Evolutionary conservation across 1,140 invertebrate species (phyloP).

Genomic region (Trichonephila clavipes): DNA sequence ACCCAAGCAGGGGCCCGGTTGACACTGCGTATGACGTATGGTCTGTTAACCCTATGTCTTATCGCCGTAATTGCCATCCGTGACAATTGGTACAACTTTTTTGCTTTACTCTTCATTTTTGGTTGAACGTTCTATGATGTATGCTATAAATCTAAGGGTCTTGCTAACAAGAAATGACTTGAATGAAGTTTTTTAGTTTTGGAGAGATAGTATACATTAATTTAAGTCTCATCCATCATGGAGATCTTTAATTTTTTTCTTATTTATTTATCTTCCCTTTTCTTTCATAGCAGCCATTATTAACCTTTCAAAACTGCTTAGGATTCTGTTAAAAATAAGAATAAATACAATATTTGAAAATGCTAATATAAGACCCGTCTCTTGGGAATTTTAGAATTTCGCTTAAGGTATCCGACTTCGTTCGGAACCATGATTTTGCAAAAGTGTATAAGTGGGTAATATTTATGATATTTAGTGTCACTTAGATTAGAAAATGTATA

Average conservation of each 20-base stretch:
- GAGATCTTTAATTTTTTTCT: not conserved
- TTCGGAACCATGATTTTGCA: too few relatives aligned
- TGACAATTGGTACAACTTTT: slow-evolving; percentile 70
- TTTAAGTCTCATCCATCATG: not conserved
- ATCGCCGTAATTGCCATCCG: slow-evolving; percentile 66
- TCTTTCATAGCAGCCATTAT: not conserved
- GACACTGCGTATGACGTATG: slow-evolving; percentile 69
- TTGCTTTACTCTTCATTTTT: not conserved
- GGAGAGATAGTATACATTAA: not conserved
- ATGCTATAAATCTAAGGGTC: slow-evolving; percentile 57
- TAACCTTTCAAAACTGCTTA: not conserved
- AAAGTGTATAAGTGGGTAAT: too few relatives aligned
- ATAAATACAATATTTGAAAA: too few relatives aligned
- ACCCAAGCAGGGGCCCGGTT: slow-evolving; percentile 37
- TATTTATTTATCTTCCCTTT: not conserved
- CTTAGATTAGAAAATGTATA: too few relatives aligned
- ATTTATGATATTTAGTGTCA: too few relatives aligned
- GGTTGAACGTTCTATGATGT: slow-evolving; percentile 43
- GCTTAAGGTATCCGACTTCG: too few relatives aligned
- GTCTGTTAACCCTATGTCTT: slow-evolving; percentile 71
- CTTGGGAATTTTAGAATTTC: too few relatives aligned
- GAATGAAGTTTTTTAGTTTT: not conserved
- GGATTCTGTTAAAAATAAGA: too few relatives aligned
- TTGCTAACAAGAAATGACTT: slow-evolving; percentile 12
- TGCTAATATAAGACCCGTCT: too few relatives aligned